Evolutionary conservation across 2,797 vertebrate species (phyloP), one percentile per base, ranked within the genome.

Genomic region (Melanotaenia boesemani): DNA sequence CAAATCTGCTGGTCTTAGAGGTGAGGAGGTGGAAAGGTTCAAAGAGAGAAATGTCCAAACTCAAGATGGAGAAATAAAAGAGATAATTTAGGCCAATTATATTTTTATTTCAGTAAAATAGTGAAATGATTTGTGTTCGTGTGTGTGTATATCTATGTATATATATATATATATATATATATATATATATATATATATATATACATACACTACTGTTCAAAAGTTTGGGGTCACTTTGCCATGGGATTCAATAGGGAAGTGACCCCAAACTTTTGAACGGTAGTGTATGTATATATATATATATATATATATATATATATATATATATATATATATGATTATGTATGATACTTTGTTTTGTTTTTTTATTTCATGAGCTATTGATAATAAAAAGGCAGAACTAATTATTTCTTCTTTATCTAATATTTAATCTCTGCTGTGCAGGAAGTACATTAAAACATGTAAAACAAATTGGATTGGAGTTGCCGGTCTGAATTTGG

Each of bases 401-500:
- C 36, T 4, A 48, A 69, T 26, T 3, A 50, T 61, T 36, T 62
- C 36, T 7, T 20, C 22, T 60, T 10, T 52, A 18, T 16, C 39
- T 16, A 9, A 41, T 46, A 9, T 48, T 34, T 16, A 7, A 34
- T 18, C 15, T 46, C 18, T n/a, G 24, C 26, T 39, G 24, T n/a
- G 32, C 28, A 52, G 50, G 18, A 39, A 28, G 2, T 2, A n/a
- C 52, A 6, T 13, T 4, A 8, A 55, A 56, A 4, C 48, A 52
- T 37, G 24, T 13, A 28, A 22, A 46, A 50, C 57, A 67, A 26
- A 50, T 66, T 66, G 13, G 55, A 60, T 12, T 37, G 18, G 0
- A 71, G 41, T 22, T 20, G 18, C 7, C 58, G 48, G 58, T 63
- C 48, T 68, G 13, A 52, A 18, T 64, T 30, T 56, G 20, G 76